Percentiles rank a stretch among this genome's conserved stretches.
These are phyloP conservation scores for Choloepus hoffmanni DNA, from an alignment of 2,113 vertebrate species.

Conservation along the genomic window DNA sequence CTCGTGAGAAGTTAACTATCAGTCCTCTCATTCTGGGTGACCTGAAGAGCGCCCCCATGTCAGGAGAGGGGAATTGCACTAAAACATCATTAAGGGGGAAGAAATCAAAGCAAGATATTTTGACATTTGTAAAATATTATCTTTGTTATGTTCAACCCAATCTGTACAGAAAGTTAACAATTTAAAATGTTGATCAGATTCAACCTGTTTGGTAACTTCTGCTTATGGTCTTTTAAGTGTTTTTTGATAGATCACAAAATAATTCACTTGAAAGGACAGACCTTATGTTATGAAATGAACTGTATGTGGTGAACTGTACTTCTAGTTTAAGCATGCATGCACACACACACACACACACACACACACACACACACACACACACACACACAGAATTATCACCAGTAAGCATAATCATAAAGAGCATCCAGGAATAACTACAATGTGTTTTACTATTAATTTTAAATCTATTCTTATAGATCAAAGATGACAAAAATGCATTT, in stretches of 20 bases:
- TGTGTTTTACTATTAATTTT: background rate
- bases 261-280: background rate
- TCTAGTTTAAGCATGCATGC: background rate
- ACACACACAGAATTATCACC: background rate
- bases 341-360: fast-evolving
- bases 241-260: background rate
- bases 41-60: background rate
- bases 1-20: background rate
- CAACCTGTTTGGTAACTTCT: background rate
- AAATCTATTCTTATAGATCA: background rate
- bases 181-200: background rate
- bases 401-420: background rate
- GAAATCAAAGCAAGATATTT: background rate
- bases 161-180: background rate
- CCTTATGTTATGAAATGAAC: background rate
- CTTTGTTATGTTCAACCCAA: background rate
- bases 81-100: background rate
- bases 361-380: fast-evolving
- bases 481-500: background rate
- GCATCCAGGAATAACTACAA: background rate
- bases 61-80: background rate
- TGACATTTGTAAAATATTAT: background rate
- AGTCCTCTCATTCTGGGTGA: fast-evolving
- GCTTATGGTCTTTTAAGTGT: background rate
- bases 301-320: background rate